phyloP scores from a whole-genome alignment of 2,888 invertebrate genomes.

The Cristatella mucedo region DNA sequence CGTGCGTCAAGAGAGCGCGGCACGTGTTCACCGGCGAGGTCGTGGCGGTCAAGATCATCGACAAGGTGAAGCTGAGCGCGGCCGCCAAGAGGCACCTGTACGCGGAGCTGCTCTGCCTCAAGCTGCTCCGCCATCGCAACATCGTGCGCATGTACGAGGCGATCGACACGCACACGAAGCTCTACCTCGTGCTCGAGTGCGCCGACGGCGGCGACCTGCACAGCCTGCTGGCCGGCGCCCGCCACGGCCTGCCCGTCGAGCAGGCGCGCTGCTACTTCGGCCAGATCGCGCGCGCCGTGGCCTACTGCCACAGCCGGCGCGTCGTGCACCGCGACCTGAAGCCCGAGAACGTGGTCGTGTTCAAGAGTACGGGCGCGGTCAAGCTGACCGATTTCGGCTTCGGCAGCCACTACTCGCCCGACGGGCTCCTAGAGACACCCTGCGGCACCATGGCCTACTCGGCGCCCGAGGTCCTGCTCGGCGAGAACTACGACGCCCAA shows the following conservation, averaged over 20 bases:
- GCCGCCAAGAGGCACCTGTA: slow-evolving; percentile 77
- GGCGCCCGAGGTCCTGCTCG: slow-evolving; percentile 92
- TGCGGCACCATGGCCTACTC: slow-evolving; percentile 97
- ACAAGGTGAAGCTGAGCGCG: slow-evolving; percentile 91
- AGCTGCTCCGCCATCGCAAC: slow-evolving; percentile 95
- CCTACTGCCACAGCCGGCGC: slow-evolving; percentile 81
- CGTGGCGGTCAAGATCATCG: slow-evolving; percentile 91
- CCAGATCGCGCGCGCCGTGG: slow-evolving; percentile 89
- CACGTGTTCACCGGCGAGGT: slow-evolving; percentile 98
- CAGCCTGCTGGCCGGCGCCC: slow-evolving; percentile 92
- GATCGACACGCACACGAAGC: slow-evolving; percentile 93
- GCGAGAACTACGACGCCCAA: slow-evolving; percentile 95
- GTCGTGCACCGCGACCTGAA: slow-evolving; percentile 83
- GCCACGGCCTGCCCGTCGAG: slow-evolving; percentile 51
- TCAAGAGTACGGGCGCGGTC: slow-evolving; percentile 85
- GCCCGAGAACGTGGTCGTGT: slow-evolving; percentile 98
- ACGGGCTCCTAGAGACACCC: slow-evolving; percentile 87
- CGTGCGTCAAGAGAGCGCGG: slow-evolving; percentile 87
- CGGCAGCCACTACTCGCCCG: slow-evolving; percentile 73
- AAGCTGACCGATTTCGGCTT: slow-evolving; percentile 94
- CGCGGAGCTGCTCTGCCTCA: slow-evolving; percentile 77
- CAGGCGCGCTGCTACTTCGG: slow-evolving; percentile 65
- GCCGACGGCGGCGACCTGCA: slow-evolving; percentile 97
- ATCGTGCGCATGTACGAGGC: slow-evolving; percentile 95
- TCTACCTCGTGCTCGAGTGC: slow-evolving; percentile 71